phyloP scores from a whole-genome alignment of 2,797 vertebrate species.

The Lindbergichthys nudifrons region DNA sequence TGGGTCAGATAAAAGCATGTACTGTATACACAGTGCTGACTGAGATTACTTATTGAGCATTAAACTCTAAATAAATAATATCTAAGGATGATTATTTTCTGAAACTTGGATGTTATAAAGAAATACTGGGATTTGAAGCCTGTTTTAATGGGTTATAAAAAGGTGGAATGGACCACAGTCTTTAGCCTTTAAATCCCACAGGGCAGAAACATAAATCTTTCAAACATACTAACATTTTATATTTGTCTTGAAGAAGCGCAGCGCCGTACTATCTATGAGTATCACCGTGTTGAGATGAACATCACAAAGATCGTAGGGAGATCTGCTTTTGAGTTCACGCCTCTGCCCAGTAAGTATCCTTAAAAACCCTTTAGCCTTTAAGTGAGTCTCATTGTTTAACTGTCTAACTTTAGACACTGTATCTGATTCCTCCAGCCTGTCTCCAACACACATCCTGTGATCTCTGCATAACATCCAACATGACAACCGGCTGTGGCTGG shows the following conservation, averaged over 20 bases:
- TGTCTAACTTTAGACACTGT: not conserved
- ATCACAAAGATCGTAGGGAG: conserved; percentile 84
- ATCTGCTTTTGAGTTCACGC: conserved; percentile 91
- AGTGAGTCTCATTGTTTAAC: not conserved
- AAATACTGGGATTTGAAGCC: too few relatives aligned
- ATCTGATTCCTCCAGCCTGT: conserved; percentile 85
- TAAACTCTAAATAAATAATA: too few relatives aligned
- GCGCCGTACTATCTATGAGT: conserved; percentile 92
- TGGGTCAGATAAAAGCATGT: too few relatives aligned
- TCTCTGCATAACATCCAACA: conserved; percentile 85
- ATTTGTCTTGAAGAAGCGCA: conserved; percentile 81
- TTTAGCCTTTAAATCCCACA: not conserved
- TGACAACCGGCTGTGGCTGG: conserved; percentile 92
- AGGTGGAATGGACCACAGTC: too few relatives aligned
- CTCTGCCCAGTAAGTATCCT: conserved; percentile 90
- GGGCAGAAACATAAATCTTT: not conserved
- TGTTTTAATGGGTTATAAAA: too few relatives aligned
- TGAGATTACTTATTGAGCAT: too few relatives aligned
- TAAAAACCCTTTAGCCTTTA: not conserved
- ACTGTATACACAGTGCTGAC: too few relatives aligned
- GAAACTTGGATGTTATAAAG: too few relatives aligned
- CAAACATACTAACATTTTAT: not conserved
- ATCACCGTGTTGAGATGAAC: conserved; percentile 94
- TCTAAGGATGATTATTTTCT: too few relatives aligned
- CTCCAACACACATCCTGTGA: conserved; percentile 92